Base-by-base conservation (phyloP, 2,797 vertebrate species). In the Hypotaenidia philippensis region DNA sequence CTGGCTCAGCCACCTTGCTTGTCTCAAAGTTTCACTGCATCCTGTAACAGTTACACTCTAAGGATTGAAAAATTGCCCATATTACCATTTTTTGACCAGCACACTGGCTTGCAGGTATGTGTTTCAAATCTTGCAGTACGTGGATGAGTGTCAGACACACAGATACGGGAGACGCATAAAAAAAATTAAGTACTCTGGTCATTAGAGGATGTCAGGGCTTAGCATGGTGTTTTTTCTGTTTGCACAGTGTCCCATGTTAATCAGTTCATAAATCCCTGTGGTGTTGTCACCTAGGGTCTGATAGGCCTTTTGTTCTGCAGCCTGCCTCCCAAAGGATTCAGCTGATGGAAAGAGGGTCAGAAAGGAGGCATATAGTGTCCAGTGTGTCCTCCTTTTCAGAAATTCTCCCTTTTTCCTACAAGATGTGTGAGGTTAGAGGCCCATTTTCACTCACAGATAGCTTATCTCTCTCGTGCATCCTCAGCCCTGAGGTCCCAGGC, bases 311-410 rank as follows among this genome's bases (percentile, higher is more conserved):
- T 19, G 7, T 57, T 64, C 40, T 47, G 32, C 13, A 75, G 25
- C 18, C 55, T 88, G 89, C 23, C 34, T 61, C 26, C 50, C 18
- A 22, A 66, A 74, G 44, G 56, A 65, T 40, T 64, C 60, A 75
- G 52, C 25, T 56, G 50, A 26, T 53, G 40, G 77, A 63, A 83
- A 53, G 27, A 63, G 6, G n/a, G 10, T 38, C 31, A 80, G 53
- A 92, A 83, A 59, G 14, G 83, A 83, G n/a, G 32, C 9, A n/a
- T 3, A 6, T 3, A 13, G 22, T 36, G 10, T 21, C 34, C 69
- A 0, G 23, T 0, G 0, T 5, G 2, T 34, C 23, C 8, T 57
- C 10, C 50, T 83, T 78, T 74, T 47, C 61, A 78, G 47, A 77
- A 74, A 40, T 60, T 50, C 20, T 74, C 31, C 34, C 7, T 50